Base-by-base conservation (phyloP, 2,797 vertebrate species). In the Bufotes viridis region DNA sequence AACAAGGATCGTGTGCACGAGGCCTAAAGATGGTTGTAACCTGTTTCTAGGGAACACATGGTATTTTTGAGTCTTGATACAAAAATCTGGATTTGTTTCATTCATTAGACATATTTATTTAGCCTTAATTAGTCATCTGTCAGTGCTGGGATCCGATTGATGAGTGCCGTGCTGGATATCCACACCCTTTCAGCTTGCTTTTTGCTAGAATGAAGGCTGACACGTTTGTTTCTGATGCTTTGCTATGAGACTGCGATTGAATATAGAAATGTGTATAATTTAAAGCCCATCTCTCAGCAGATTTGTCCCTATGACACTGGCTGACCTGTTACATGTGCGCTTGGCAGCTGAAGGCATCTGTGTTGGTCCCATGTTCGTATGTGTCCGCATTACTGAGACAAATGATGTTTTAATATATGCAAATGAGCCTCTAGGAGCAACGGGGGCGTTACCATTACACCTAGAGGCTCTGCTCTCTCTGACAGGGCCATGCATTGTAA, bases 41-140 rank as follows among this genome's bases (percentile, higher is more conserved):
- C 24, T 49, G 7, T 14, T 53, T 42, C 9, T 7, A 10, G 20
- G 20, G 74, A 76, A 53, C 74, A 76, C 74, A 51, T 76, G 42
- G 74, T 76, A 49, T 53, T 76, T 29, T 53, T 26, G 49, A 76
- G 2, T 75, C 34, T 13, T 13, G 9, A 4, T 76, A n/a, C 1
- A 22, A 74, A 42, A 74, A 74, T 49, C 34, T 76, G 74, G 42
- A n/a, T 76, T 76, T 34, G 20, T 26, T 55, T 69, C 24, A 4
- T 24, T 49, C 1, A 84, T 49, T 84, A 84, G 34, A 84, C 18
- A 34, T 83, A 53, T 34, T 72, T 29, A 61, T 58, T 58, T 58
- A 18, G 55, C 17, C 11, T 34, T 53, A 20, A 49, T 55, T 78
- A 65, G 55, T 75, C 53, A 24, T 78, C 17, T 86, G 76, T 69